Evolutionary conservation across 2,113 vertebrate genomes (phyloP), one percentile per base, ranked within the genome.

Genomic region (Neodontobutis hainanensis): DNA sequence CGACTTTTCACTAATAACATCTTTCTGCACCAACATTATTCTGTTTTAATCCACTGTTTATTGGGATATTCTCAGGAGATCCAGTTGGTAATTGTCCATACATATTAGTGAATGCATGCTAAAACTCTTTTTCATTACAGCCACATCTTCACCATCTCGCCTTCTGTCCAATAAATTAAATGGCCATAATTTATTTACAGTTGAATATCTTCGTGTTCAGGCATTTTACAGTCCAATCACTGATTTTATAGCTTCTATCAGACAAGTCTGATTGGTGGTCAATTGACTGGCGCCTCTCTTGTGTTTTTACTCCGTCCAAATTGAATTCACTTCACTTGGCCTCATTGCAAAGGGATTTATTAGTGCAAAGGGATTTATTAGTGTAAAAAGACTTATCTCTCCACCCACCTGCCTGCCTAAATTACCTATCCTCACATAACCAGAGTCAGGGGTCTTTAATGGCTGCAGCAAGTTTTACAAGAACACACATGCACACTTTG

Each of bases 341-440:
- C 73, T 83, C 64, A 65, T 49, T 68, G 78, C 70, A 71, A 64
- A 64, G 66, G 76, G 82, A 83, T 87, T 85, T 83, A 88, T 85
- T 85, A 82, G 82, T 34, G 63, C 36, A 75, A 68, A 65, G 66
- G 76, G 82, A 83, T 87, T 85, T 83, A 88, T 85, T 85, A 82
- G 82, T 34, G 63, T 42, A 75, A 68, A 65, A 61, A 74, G 82
- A 76, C 82, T 86, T 76, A 85, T 85, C 84, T 80, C 32, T 44
- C 48, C 32, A 12, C 72, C 75, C 84, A 82, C 82, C 82, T 85
- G 87, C 78, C 81, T 40, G 64, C 38, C 65, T 68, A 68, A 81
- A 88, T 78, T 55, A 85, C 79, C 78, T 27, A n/a, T 71, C 66
- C 65, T n/a, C 64, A 50, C 68, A 83, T 75, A 82, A 53, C 73